phyloP scores from a whole-genome alignment of 2,888 invertebrate species.

The Leptinotarsa juncta region DNA sequence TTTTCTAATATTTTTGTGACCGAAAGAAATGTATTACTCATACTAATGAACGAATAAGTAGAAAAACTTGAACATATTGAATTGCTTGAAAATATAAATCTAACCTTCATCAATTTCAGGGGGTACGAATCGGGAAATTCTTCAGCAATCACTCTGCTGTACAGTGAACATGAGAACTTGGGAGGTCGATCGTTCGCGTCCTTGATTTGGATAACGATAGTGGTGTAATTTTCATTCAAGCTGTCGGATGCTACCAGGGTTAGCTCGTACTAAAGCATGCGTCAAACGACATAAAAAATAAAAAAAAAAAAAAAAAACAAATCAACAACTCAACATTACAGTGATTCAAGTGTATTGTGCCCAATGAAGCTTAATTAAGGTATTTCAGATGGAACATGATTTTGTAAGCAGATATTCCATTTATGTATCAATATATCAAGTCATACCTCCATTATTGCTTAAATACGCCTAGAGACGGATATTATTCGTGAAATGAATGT shows the following conservation, averaged over 20 bases:
- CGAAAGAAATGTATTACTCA: too few species aligned
- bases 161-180: slow-evolving; percentile 77
- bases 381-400: background rate
- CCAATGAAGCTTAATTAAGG: slow-evolving; percentile 29
- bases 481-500: slow-evolving; percentile 5
- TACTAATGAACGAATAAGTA: too few species aligned
- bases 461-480: slow-evolving; percentile 8
- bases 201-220: slow-evolving; percentile 82
- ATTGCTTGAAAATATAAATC: slow-evolving; percentile 41
- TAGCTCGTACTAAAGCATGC: slow-evolving; percentile 82
- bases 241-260: slow-evolving; percentile 91
- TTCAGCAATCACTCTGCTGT: slow-evolving; percentile 80
- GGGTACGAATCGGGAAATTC: slow-evolving; percentile 80
- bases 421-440: slow-evolving; percentile 8
- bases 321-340: slow-evolving; percentile 32
- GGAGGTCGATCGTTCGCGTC: slow-evolving; percentile 94
- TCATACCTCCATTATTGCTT: background rate
- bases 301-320: slow-evolving; percentile 39
- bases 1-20: too few species aligned
- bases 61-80: background rate
- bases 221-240: slow-evolving; percentile 88
- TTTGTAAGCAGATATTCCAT: background rate
- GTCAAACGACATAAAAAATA: slow-evolving; percentile 59
- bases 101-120: slow-evolving; percentile 78
- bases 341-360: slow-evolving; percentile 15